Evolutionary conservation across 2,797 vertebrate genomes (phyloP), one percentile per base, ranked within the genome.

Genomic region (Phataginus tetradactyla): DNA sequence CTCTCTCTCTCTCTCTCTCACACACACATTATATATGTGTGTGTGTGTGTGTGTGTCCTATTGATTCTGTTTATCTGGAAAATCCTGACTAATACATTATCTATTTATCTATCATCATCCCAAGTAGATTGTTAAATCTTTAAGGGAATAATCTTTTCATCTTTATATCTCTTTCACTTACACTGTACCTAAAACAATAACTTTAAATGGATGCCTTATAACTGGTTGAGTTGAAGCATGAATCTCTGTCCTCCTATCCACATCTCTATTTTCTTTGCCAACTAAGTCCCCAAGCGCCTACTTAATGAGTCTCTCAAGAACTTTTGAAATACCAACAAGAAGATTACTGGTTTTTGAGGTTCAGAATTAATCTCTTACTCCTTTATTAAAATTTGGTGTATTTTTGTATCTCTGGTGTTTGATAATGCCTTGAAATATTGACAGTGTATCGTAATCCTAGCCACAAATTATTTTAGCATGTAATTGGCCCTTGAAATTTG

Each of bases 341-440:
- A 84, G 51, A 95, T 91, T 74, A 95, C 7, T 86, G 66, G 34
- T 89, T 91, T 94, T 86, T 81, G n/a, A 93, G 20, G 72, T 68
- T 88, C 64, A 94, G 61, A 85, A 85, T 69, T 88, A 96, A 95
- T 96, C 72, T 89, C 53, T 90, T 71, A 59, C 21, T 63, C 45
- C 49, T 78, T 86, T 96, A 93, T 93, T 94, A 95, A 90, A 88
- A 86, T 74, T 53, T 63, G 21, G 14, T 78, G 42, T 86, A 64
- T 86, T 86, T 97, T 51, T 27, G 90, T 93, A 91, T 86, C 55
- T 93, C 78, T 93, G 34, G 42, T 51, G 32, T 75, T 93, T 95
- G 27, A 89, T 77, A 84, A 55, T 81, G 12, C 5, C 53, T 91
- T 89, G 27, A 84, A 92, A 87, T 94, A 72, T 45, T 91, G 49